A percentile compares a stretch with the other conserved stretches of the same genome.
These are phyloP conservation scores for Protobothrops mucrosquamatus DNA, from an alignment of 2,113 vertebrate genomes.

Conservation along the genomic window DNA sequence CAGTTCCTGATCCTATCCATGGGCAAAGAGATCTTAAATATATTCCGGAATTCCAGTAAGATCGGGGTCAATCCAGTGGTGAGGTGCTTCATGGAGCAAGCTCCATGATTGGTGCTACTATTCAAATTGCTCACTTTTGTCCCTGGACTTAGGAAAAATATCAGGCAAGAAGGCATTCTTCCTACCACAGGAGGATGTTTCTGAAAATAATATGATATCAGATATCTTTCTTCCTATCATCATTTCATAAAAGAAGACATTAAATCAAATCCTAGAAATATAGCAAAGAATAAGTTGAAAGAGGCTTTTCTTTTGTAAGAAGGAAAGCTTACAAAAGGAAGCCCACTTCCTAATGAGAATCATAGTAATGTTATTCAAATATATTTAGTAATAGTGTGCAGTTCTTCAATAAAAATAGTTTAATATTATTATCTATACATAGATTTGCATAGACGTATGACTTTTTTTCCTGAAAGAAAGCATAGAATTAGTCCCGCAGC, in stretches of 20 bases:
- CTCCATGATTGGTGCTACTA: not conserved
- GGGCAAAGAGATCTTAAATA: not conserved
- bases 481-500: not conserved
- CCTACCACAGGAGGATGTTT: not conserved
- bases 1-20: not conserved
- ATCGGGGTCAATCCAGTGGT: not conserved
- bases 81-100: not conserved
- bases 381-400: not conserved
- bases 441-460: not conserved
- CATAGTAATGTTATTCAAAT: not conserved
- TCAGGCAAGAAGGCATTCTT: not conserved
- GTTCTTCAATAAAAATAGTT: not conserved
- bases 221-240: not conserved
- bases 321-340: not conserved
- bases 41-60: no score
- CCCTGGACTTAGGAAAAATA: not conserved
- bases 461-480: not conserved
- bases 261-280: not conserved
- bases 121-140: not conserved
- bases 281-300: not conserved
- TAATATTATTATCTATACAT: not conserved
- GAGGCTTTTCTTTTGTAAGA: not conserved
- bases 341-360: not conserved
- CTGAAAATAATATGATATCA: not conserved
- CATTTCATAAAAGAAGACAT: not conserved